These are phyloP conservation scores for Pelmatolapia mariae DNA, from an alignment of 2,113 vertebrate species.

Conservation along the genomic window DNA sequence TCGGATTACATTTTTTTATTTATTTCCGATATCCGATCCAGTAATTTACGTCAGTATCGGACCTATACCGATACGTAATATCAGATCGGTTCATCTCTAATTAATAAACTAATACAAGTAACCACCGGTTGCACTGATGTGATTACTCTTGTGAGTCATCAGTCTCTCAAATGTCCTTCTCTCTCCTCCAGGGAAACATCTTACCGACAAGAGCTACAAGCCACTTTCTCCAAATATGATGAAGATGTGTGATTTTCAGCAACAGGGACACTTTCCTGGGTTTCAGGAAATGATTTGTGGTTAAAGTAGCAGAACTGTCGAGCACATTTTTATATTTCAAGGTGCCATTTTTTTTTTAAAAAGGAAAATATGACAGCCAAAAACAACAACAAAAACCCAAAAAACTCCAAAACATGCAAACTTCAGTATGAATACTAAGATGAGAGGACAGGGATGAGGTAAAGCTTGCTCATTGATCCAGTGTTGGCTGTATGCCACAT, in stretches of 20 bases:
- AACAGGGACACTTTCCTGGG: too few species aligned
- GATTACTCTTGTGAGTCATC: not conserved
- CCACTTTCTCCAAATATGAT: not conserved
- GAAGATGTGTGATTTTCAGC: not conserved
- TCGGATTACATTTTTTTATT: too few species aligned
- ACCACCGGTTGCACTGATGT: not conserved
- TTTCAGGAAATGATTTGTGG: not conserved
- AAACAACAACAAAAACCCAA: not conserved
- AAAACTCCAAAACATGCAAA: not conserved
- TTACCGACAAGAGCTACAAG: not conserved
- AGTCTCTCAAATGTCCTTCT: not conserved
- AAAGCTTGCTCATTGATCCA: not conserved
- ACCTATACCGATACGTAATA: too few species aligned
- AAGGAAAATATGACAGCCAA: not conserved
- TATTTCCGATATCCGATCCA: rapidly evolving
- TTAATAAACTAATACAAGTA: not conserved
- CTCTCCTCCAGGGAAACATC: not conserved
- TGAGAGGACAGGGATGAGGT: not conserved
- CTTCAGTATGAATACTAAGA: not conserved
- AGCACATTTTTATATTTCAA: not conserved
- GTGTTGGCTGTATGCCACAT: not conserved
- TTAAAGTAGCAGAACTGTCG: not conserved
- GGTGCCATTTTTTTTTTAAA: not conserved
- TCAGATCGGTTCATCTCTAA: too few species aligned
- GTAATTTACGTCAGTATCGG: too few species aligned